phyloP scores from a whole-genome alignment of 2,113 vertebrate species.

The Myrmophylax atrothorax region DNA sequence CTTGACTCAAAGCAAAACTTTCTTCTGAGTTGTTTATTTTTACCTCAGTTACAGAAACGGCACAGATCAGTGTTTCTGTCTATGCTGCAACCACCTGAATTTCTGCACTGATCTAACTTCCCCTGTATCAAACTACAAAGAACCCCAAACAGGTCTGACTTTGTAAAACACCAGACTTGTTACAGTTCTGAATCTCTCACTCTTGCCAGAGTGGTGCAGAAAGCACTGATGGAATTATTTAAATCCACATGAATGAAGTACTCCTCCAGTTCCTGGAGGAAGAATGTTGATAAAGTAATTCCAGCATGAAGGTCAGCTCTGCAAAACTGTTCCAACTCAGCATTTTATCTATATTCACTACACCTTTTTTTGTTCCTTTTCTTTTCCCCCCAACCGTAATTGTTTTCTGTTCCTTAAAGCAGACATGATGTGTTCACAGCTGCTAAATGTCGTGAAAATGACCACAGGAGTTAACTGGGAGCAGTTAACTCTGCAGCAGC shows the following conservation, averaged over 20 bases:
- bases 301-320: not conserved
- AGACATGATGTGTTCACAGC: not conserved
- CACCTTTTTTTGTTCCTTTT: rapidly evolving
- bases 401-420: not conserved
- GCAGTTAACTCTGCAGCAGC: not conserved
- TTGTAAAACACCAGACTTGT: not conserved
- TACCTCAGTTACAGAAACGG: not conserved
- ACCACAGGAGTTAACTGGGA: not conserved
- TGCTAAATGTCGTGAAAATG: not conserved
- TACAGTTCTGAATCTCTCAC: not conserved
- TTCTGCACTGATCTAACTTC: not conserved
- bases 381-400: not conserved
- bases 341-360: not conserved
- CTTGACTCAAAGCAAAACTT: not conserved
- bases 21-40: not conserved
- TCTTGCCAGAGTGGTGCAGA: not conserved
- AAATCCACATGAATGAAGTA: not conserved
- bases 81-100: not conserved
- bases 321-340: not conserved
- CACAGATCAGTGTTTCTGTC: not conserved
- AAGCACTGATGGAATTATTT: not conserved
- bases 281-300: not conserved
- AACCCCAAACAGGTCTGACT: not conserved
- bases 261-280: not conserved
- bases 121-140: not conserved